Base-by-base conservation (phyloP, 30 jellyfish, hydroid and myxozoan genomes). In the Hydractinia echinata region DNA sequence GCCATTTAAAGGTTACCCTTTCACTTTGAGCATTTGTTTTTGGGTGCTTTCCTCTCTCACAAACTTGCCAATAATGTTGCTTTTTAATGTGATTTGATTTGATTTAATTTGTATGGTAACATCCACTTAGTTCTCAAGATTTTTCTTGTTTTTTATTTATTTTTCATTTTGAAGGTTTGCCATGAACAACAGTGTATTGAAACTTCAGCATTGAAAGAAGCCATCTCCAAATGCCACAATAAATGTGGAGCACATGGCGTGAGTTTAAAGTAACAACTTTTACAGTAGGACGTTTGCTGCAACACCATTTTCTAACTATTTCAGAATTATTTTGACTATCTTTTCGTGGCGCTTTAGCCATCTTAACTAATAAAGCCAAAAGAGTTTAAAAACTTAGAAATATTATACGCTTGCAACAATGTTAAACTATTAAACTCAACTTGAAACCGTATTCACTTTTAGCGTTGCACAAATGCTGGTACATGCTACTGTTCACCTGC, bases 161-260 rank as follows among this genome's bases (percentile, higher is more conserved):
- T 64, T 6, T 6, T 64, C 2, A 51, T 13, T 64, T 64, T 64
- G 4, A n/a, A 64, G 74, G 39, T 64, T 13, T 64, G 74, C 39
- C 74, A 64, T 64, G 19, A 44, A 64, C 74, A 51, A 6, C 74
- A 64, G 39, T 64, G 74, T 64, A 51, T 64, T 44, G 74, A 64
- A 6, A 13, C 2, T 7, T 6, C 74, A 13, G 74, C 39, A 6
- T 64, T 64, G 39, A 44, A 13, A 6, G 74, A 64, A 64, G 39
- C 74, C 10, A n/a, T 64, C 19, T 64, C 74, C 39, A 51, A 8
- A 0, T 64, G 74, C 39, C 74, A 64, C 39, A 51, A 64, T 8
- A 64, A 64, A 64, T 64, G 74, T 13, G 74, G 74, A 64, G 18
- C 19, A 64, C 9, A 64, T 64, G 74, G 74, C 51, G 74, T 64